These are phyloP conservation scores for Steromphala cineraria DNA, from an alignment of 2,888 invertebrate species.

Conservation along the genomic window DNA sequence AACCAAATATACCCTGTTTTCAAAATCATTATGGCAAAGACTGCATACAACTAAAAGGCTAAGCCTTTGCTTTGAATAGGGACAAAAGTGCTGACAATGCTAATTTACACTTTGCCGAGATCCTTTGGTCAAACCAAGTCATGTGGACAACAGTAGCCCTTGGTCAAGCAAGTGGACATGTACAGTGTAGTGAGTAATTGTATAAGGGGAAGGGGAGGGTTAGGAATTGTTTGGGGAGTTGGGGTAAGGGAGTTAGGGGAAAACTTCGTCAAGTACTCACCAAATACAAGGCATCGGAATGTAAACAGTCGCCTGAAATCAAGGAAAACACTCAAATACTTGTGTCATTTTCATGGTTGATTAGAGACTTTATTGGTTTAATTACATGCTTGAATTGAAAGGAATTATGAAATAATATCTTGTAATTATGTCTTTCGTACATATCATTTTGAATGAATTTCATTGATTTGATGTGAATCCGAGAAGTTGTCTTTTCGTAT, in stretches of 20 bases:
- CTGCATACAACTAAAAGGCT: background rate
- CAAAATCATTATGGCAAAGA: background rate
- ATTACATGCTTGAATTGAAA: too few relatives aligned
- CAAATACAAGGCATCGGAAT: background rate
- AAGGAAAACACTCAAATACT: background rate
- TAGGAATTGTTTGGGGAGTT: background rate
- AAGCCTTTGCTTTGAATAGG: background rate
- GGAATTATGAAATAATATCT: too few relatives aligned
- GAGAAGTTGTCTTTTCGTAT: too few relatives aligned
- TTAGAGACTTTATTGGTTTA: too few relatives aligned
- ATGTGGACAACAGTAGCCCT: background rate
- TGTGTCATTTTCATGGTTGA: background rate
- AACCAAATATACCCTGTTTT: background rate
- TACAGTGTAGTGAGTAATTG: too few relatives aligned
- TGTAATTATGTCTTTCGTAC: too few relatives aligned
- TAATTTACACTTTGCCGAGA: background rate
- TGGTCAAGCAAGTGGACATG: background rate
- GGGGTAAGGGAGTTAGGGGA: background rate
- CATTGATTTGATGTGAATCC: too few relatives aligned
- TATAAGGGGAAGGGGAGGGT: background rate
- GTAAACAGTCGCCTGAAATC: conserved; percentile 10
- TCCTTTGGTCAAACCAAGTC: background rate
- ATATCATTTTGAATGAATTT: too few relatives aligned
- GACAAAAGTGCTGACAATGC: background rate
- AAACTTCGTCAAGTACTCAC: background rate